These are phyloP conservation scores for Lochmaea capreae DNA, from an alignment of 2,888 invertebrate species.

Conservation along the genomic window DNA sequence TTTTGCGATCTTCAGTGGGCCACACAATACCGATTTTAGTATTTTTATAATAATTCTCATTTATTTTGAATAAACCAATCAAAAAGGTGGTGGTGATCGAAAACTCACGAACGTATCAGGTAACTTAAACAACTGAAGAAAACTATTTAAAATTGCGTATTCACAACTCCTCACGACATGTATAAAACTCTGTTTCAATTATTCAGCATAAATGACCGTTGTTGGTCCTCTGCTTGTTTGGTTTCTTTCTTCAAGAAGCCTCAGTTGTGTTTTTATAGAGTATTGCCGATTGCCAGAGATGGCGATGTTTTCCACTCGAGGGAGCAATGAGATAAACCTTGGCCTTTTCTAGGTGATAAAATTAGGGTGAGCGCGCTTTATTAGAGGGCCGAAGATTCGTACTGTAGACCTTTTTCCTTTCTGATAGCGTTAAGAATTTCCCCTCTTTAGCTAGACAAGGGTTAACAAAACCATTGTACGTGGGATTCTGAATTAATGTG, in stretches of 20 bases:
- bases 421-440: constrained; percentile 35
- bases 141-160: too few species aligned
- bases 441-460: constrained; percentile 34
- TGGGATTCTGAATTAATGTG: constrained; percentile 32
- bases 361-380: constrained; percentile 32
- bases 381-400: constrained; percentile 31
- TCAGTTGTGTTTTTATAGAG: constrained; percentile 23
- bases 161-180: not conserved
- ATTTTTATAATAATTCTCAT: too few species aligned
- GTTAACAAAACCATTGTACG: constrained; percentile 35
- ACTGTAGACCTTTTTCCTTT: constrained; percentile 30
- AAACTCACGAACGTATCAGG: too few species aligned
- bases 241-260: constrained; percentile 8
- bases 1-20: too few species aligned
- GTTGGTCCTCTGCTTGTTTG: not conserved
- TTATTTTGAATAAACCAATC: too few species aligned
- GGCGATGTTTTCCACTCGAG: constrained; percentile 26
- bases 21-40: too few species aligned
- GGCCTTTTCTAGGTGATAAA: constrained; percentile 32
- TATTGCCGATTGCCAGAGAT: constrained; percentile 25
- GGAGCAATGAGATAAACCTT: constrained; percentile 32
- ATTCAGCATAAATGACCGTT: not conserved
- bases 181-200: not conserved
- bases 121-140: too few species aligned
- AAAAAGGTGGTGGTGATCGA: too few species aligned